These are phyloP conservation scores for Toxotes lorentzi DNA, from an alignment of 2,797 vertebrate genomes.

Conservation along the genomic window DNA sequence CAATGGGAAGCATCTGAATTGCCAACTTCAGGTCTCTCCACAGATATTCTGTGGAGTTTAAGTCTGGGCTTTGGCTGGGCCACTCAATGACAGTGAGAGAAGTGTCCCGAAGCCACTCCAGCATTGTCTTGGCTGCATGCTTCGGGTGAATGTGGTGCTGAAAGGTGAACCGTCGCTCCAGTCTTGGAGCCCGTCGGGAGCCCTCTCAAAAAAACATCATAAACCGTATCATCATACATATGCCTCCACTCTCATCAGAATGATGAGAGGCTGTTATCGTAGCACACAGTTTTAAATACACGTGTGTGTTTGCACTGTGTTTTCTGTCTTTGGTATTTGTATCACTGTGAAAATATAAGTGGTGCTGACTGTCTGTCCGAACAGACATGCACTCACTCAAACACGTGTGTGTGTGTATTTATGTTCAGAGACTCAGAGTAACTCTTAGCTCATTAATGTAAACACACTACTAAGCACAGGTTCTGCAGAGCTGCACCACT, in stretches of 20 bases:
- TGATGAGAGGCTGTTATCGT: too few relatives aligned
- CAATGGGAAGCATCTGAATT: not conserved
- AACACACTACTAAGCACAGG: conserved; percentile 70
- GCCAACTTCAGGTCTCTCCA: not conserved
- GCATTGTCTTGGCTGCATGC: too few relatives aligned
- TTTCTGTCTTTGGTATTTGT: not conserved
- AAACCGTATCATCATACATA: too few relatives aligned
- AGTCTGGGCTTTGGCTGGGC: too few relatives aligned
- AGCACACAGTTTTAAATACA: too few relatives aligned
- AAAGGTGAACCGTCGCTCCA: not conserved
- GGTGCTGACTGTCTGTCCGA: conserved; percentile 27
- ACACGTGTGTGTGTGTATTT: conserved; percentile 18
- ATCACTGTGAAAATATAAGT: conserved; percentile 29
- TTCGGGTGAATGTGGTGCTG: not conserved
- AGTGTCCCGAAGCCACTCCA: too few relatives aligned
- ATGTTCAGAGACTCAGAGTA: conserved; percentile 60
- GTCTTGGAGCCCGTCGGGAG: not conserved
- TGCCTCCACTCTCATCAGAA: too few relatives aligned
- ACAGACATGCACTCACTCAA: conserved; percentile 16
- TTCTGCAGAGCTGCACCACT: conserved; percentile 71
- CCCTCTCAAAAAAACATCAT: too few relatives aligned
- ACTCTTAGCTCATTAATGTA: conserved; percentile 76
- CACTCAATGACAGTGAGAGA: too few relatives aligned
- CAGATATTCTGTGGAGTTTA: too few relatives aligned
- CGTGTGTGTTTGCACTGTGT: too few relatives aligned